These are phyloP conservation scores for Hydrotaea cyrtoneurina DNA, from an alignment of 2,888 invertebrate genomes.

Conservation along the genomic window DNA sequence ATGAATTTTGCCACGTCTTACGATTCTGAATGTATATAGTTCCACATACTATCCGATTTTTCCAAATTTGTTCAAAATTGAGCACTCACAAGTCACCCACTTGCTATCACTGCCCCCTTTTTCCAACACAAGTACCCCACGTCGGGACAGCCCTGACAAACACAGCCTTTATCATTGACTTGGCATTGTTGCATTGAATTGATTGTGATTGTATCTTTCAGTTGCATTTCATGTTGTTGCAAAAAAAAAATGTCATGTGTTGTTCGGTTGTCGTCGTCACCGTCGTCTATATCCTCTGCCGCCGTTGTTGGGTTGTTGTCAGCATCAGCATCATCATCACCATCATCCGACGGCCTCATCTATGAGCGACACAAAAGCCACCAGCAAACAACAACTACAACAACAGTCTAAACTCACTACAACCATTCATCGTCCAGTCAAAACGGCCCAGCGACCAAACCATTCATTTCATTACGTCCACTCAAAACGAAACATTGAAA, in stretches of 20 bases:
- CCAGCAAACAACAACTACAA: constrained; percentile 19
- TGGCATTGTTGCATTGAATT: not conserved
- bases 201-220: constrained; percentile 75
- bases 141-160: too few species aligned
- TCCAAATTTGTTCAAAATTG: too few species aligned
- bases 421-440: constrained; percentile 16
- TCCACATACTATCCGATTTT: too few species aligned
- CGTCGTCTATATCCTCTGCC: constrained; percentile 21
- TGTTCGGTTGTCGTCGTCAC: constrained; percentile 21
- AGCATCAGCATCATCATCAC: constrained; percentile 60
- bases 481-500: constrained; percentile 13
- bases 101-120: too few species aligned
- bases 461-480: constrained; percentile 34
- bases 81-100: too few species aligned
- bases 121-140: too few species aligned
- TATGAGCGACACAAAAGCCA: constrained; percentile 24
- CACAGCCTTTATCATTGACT: too few species aligned
- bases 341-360: constrained; percentile 16
- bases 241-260: constrained; percentile 75
- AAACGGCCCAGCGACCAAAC: not conserved
- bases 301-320: constrained; percentile 21
- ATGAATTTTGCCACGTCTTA: too few species aligned
- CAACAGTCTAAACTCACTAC: constrained; percentile 16
- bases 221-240: constrained; percentile 77
- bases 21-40: too few species aligned